Evolutionary conservation across 2,113 vertebrate genomes (phyloP).

Genomic region (Ibidorhyncha struthersii): DNA sequence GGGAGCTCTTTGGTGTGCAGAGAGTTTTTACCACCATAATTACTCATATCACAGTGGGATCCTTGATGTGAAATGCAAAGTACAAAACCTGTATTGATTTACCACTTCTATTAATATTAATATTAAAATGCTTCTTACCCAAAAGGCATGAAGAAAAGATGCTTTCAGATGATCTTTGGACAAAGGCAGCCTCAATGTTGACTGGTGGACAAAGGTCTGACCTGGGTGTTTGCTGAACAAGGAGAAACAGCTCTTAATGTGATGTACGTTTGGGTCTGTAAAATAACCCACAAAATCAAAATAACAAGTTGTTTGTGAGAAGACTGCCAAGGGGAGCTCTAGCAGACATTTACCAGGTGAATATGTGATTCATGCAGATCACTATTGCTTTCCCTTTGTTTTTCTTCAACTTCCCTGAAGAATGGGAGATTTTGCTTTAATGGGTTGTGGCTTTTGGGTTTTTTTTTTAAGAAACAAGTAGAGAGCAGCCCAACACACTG

Average conservation of each 20-base stretch:
- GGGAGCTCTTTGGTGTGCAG: not conserved
- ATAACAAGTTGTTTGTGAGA: not conserved
- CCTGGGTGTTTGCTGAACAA: fast-evolving
- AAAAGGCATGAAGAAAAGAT: not conserved
- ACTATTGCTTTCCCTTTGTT: not conserved
- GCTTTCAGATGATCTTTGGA: not conserved
- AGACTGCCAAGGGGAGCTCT: not conserved
- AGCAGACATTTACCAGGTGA: fast-evolving
- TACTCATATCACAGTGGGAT: not conserved
- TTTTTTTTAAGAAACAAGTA: not conserved
- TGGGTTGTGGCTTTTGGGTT: too few species aligned
- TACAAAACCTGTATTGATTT: not conserved
- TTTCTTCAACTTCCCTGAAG: not conserved
- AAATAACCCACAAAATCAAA: not conserved
- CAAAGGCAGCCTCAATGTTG: not conserved
- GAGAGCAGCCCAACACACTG: not conserved
- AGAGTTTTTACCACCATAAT: not conserved
- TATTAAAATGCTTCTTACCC: not conserved
- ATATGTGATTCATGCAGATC: not conserved
- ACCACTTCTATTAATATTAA: not conserved
- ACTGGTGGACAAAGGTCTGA: not conserved
- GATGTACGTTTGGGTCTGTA: fast-evolving
- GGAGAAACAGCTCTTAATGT: not conserved
- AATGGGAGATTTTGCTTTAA: not conserved
- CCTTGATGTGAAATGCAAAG: not conserved